Percentiles rank a stretch among this genome's conserved stretches.
phyloP scores from a whole-genome alignment of 2,113 vertebrate genomes.

The Philantomba maxwellii region DNA sequence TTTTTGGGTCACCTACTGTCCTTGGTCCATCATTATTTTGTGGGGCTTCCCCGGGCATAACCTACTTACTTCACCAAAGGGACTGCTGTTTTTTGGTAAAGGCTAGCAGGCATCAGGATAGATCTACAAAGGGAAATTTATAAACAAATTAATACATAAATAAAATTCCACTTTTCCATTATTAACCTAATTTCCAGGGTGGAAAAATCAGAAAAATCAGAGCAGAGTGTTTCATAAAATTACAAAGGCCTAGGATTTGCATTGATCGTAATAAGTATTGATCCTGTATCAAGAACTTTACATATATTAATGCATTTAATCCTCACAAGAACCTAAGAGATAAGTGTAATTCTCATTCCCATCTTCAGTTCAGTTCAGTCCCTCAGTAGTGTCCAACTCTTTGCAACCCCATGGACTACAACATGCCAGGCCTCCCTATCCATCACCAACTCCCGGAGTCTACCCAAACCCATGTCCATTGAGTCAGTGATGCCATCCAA shows the following conservation, averaged over 20 bases:
- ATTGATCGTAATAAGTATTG: neutral
- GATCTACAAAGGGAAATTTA: neutral
- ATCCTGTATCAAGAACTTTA: neutral
- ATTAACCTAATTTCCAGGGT: neutral
- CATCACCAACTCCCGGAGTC: too few relatives aligned
- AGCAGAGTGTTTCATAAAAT: neutral
- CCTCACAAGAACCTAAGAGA: neutral
- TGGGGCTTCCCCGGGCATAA: neutral
- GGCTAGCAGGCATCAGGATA: neutral
- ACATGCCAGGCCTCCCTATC: too few relatives aligned
- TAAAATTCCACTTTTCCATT: neutral
- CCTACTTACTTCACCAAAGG: neutral
- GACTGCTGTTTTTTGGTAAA: neutral
- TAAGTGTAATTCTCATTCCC: too few relatives aligned
- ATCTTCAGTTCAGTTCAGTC: neutral
- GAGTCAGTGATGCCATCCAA: too few relatives aligned
- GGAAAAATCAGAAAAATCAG: neutral
- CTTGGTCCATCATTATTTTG: neutral
- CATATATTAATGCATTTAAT: neutral
- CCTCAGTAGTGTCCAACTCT: fast-evolving
- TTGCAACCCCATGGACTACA: fast-evolving
- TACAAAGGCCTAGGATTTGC: neutral
- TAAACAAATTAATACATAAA: neutral
- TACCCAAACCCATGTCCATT: too few relatives aligned
- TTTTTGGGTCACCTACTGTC: neutral